Percentiles rank a stretch among this genome's conserved stretches.
Evolutionary conservation across 2,797 vertebrate species (phyloP).

Genomic region (Microcaecilia unicolor): DNA sequence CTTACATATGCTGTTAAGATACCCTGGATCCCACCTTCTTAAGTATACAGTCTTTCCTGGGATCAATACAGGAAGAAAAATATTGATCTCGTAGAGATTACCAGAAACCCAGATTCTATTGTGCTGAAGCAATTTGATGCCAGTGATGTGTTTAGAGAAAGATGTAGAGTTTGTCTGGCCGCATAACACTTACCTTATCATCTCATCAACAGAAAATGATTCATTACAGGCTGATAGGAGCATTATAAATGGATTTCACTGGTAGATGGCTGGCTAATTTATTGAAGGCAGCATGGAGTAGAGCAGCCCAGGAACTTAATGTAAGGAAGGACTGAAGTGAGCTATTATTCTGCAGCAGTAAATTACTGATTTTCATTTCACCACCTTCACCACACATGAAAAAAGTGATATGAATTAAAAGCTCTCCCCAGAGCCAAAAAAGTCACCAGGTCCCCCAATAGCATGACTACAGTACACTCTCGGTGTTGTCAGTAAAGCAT

Average conservation of each 20-base stretch:
- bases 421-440: slow-evolving; percentile 1
- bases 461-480: slow-evolving; percentile 11
- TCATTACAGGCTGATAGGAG: too few species aligned
- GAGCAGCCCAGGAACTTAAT: too few species aligned
- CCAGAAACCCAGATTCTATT: too few species aligned
- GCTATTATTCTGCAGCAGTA: slow-evolving; percentile 35
- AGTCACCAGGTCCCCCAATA: not conserved
- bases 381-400: slow-evolving; percentile 28
- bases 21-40: too few species aligned
- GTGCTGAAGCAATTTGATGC: not conserved
- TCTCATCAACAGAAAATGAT: too few species aligned
- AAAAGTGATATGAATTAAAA: slow-evolving; percentile 11
- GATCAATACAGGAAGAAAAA: too few species aligned
- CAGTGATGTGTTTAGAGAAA: not conserved
- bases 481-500: slow-evolving; percentile 13
- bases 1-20: too few species aligned
- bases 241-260: slow-evolving; percentile 20
- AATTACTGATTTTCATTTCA: slow-evolving; percentile 38
- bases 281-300: slow-evolving; percentile 33
- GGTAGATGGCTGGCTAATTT: slow-evolving; percentile 33
- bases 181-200: too few species aligned
- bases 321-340: too few species aligned
- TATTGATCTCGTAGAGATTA: too few species aligned
- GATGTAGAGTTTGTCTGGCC: too few species aligned
- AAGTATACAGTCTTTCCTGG: too few species aligned